These are phyloP conservation scores for Chionomys nivalis DNA, from an alignment of 2,113 vertebrate genomes.

Conservation along the genomic window DNA sequence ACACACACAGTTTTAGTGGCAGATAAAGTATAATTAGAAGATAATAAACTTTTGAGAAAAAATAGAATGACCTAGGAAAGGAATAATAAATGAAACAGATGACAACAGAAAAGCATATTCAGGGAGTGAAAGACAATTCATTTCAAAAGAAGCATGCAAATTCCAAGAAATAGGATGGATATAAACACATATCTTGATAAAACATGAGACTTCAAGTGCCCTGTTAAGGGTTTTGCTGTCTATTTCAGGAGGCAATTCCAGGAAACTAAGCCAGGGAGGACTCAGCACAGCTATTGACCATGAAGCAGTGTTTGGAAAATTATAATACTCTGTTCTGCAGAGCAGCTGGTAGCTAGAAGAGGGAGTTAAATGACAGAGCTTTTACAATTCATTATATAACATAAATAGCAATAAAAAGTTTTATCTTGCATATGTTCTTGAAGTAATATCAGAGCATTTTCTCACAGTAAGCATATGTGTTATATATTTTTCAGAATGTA, in stretches of 20 bases:
- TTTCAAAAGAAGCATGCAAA: constrained; percentile 27
- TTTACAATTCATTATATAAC: not conserved
- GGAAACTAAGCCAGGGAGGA: not conserved
- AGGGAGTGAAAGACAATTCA: not conserved
- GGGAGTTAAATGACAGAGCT: fast-evolving
- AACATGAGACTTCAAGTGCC: not conserved
- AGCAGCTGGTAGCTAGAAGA: not conserved
- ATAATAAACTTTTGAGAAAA: not conserved
- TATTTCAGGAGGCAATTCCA: not conserved
- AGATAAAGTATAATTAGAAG: not conserved
- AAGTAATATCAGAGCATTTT: not conserved
- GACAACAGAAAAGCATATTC: not conserved
- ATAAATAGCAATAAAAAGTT: not conserved
- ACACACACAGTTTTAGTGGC: not conserved
- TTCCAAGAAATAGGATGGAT: not conserved
- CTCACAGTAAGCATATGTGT: not conserved
- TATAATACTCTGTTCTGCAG: not conserved
- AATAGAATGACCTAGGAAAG: not conserved
- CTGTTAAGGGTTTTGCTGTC: not conserved
- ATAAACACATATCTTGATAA: not conserved
- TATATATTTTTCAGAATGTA: not conserved
- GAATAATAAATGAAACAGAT: not conserved
- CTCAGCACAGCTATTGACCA: not conserved
- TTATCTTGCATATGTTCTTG: not conserved
- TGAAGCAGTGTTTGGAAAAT: not conserved